Base-by-base conservation (phyloP, 2,888 invertebrate genomes). In the Apoderus coryli region DNA sequence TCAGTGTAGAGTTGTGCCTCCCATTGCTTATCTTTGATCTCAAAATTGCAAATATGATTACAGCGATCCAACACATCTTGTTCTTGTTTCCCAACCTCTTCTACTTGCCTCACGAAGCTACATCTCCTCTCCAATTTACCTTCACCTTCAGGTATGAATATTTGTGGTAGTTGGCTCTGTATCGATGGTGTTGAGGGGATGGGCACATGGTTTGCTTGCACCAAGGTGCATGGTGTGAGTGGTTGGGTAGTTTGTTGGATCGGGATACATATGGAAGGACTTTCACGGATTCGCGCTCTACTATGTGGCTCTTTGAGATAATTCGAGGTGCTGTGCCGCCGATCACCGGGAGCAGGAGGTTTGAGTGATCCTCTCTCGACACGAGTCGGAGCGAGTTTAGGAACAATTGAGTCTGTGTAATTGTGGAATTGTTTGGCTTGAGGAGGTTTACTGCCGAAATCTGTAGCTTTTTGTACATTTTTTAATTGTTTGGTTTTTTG, bases 391-490 rank as follows among this genome's bases (percentile, higher is more conserved):
- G n/a, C n/a, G 56, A 63, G 57, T 60, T 64, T 60, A 54, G 57
- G 64, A 27, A 60, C 59, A 36, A 63, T 63, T 33, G 52, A 52
- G 32, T 55, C 55, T 9, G 58, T 58, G 50, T 66, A 61, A 50
- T 67, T 67, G 50, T 66, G 66, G 50, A 65, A 67, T 44, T 66
- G 67, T 41, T 66, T 64, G 43, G 62, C 62, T 40, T 54, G 58
- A 12, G 44, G 50, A 31, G 41, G 46, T 36, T 48, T 49, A 14
- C 41, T 35, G 22, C 34, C 54, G 7, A 53, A 34, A 22, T 54
- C 61, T 56, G 61, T 47, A 54, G 60, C 57, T 63, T 56, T 68
- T 49, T 66, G 65, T 40, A 59, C 57, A 42, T 60, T 57, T 32
- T 45, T 44, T 45, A 60, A 58, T 43, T 63, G 59, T 45, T 59